Conservation (phyloP, 2,888 invertebrate genomes). For the Myopa testacea region DNA sequence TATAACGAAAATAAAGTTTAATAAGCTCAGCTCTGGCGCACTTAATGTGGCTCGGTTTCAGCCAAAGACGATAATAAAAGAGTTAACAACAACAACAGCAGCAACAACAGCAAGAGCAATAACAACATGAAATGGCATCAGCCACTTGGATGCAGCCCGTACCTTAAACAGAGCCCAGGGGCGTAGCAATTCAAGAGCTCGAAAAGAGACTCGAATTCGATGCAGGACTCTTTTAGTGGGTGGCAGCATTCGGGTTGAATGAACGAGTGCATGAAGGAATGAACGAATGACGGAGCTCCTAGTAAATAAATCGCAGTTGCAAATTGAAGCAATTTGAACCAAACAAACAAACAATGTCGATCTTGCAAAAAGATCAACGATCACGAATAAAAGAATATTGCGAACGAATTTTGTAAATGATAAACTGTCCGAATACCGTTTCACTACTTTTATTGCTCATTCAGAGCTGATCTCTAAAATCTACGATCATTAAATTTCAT, state of each 20-base stretch:
- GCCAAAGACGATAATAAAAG: constrained; percentile 21
- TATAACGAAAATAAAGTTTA: constrained; percentile 21
- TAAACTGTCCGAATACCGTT: too few species aligned
- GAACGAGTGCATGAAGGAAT: background rate
- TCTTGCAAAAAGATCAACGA: background rate
- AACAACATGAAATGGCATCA: constrained; percentile 3
- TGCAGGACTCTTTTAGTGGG: constrained; percentile 13
- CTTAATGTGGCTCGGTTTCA: constrained; percentile 20
- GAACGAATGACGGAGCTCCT: too few species aligned
- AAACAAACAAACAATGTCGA: background rate
- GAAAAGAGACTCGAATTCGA: background rate
- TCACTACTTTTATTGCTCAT: too few species aligned
- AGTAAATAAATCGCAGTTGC: too few species aligned
- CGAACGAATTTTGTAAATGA: too few species aligned
- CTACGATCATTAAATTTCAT: too few species aligned
- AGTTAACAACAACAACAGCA: background rate
- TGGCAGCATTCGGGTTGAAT: constrained; percentile 4
- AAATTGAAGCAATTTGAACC: too few species aligned
- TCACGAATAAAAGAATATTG: background rate
- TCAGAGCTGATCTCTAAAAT: too few species aligned
- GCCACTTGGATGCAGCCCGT: background rate
- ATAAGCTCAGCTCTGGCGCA: constrained; percentile 27
- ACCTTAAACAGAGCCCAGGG: constrained; percentile 17
- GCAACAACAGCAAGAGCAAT: background rate
- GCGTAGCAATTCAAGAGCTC: constrained; percentile 20